phyloP scores from a whole-genome alignment of 2,113 vertebrate species.

The Promerops cafer region DNA sequence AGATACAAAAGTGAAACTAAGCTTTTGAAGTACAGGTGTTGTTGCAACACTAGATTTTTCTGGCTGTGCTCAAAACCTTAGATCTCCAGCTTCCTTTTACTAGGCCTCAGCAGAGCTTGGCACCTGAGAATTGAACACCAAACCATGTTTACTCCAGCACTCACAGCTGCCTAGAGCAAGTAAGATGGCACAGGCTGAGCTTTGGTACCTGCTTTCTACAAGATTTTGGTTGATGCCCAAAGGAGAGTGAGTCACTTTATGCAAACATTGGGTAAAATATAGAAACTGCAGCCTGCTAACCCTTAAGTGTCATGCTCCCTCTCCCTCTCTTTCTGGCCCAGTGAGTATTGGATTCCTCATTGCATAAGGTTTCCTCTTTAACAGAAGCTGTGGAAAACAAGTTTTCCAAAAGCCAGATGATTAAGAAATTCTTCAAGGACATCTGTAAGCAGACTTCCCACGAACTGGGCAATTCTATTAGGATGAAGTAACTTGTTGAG shows the following conservation, averaged over 20 bases:
- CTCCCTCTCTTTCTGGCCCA: neutral
- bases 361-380: neutral
- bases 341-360: neutral
- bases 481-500: neutral
- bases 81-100: neutral
- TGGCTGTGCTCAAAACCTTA: neutral
- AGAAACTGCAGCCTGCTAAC: neutral
- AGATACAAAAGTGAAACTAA: neutral
- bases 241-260: neutral
- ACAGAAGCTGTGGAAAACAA: constrained; percentile 2
- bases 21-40: neutral
- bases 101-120: neutral
- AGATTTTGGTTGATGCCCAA: neutral
- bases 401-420: neutral
- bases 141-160: neutral
- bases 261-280: neutral
- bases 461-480: neutral
- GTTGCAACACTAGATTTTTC: neutral
- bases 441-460: neutral
- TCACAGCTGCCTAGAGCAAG: neutral
- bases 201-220: neutral
- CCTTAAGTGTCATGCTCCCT: neutral
- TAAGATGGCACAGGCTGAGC: neutral
- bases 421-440: constrained; percentile 16
- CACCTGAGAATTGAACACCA: neutral